These are phyloP conservation scores for Drosophila equinoxialis DNA, from an alignment of 1,140 invertebrate genomes.

Conservation along the genomic window DNA sequence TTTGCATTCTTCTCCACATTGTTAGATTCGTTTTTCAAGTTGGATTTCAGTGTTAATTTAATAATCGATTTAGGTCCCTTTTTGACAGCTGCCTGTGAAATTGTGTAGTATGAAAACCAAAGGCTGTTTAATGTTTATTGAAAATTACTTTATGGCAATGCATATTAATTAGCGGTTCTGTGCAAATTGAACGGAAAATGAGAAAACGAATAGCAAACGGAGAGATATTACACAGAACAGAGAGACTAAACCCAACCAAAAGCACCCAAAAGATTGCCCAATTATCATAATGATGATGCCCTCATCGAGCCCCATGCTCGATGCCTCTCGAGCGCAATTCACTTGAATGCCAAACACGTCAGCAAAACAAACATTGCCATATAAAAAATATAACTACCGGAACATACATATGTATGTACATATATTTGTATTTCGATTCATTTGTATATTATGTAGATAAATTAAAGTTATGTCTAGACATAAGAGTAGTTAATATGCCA, in stretches of 20 bases:
- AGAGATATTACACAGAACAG: slow-evolving; percentile 1
- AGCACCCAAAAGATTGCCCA: slow-evolving; percentile 27
- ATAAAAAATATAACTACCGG: slow-evolving; percentile 34
- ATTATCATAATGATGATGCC: slow-evolving; percentile 55
- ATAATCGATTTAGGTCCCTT: background rate
- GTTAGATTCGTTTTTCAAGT: background rate
- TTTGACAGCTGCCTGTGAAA: slow-evolving; percentile 46
- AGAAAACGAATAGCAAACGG: background rate
- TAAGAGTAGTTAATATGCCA: slow-evolving; percentile 58
- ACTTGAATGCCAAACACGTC: slow-evolving; percentile 51
- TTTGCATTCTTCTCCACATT: no score
- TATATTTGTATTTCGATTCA: no score
- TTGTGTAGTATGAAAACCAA: slow-evolving; percentile 23
- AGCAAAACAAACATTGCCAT: slow-evolving; percentile 33
- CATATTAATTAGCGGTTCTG: slow-evolving; percentile 71
- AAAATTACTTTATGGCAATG: slow-evolving; percentile 42
- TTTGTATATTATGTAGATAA: slow-evolving; percentile 13
- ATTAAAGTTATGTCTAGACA: slow-evolving; percentile 21
- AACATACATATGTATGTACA: slow-evolving; percentile 29
- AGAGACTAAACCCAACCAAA: slow-evolving; percentile 14
- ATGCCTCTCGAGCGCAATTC: slow-evolving; percentile 47
- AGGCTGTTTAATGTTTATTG: slow-evolving; percentile 32
- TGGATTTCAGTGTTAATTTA: background rate
- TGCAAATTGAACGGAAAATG: slow-evolving; percentile 16
- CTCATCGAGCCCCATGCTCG: background rate